Evolutionary conservation across 2,888 invertebrate species (phyloP).

Genomic region (Mesochorus sp.): DNA sequence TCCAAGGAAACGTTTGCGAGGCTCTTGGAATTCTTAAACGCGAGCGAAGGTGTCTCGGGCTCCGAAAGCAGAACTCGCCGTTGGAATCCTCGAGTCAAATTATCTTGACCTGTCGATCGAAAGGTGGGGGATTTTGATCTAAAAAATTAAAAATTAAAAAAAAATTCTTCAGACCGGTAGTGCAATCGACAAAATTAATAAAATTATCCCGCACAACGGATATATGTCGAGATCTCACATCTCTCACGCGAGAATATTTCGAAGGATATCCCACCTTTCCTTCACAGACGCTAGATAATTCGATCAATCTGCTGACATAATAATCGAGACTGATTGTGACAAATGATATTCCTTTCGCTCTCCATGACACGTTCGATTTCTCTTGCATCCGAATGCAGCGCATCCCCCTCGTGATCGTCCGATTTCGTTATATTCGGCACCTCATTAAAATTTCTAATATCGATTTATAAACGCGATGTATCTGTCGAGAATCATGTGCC

Average conservation of each 20-base stretch:
- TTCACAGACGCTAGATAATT: conserved; percentile 47
- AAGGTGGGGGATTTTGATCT: no score
- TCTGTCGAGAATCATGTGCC: not conserved
- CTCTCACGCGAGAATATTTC: not conserved
- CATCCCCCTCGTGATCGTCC: not conserved
- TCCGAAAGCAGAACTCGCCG: no score
- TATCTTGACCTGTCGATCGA: no score
- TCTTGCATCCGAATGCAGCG: conserved; percentile 32
- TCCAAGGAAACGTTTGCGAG: no score
- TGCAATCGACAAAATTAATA: no score
- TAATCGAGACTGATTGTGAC: conserved; percentile 66
- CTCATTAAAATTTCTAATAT: conserved; percentile 57
- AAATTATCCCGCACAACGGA: no score
- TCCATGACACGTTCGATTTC: conserved; percentile 39
- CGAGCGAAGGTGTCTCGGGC: no score
- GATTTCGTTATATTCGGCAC: not conserved
- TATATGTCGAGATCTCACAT: no score
- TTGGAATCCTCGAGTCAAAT: no score
- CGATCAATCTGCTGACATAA: conserved; percentile 65
- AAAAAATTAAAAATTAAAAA: no score
- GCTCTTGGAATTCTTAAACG: no score
- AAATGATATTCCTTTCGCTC: conserved; percentile 60
- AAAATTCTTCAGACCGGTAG: no score
- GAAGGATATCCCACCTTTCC: conserved; percentile 31
- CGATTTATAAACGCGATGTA: not conserved